phyloP scores from a whole-genome alignment of 2,797 vertebrate genomes.

The Eutrigla gurnardus region DNA sequence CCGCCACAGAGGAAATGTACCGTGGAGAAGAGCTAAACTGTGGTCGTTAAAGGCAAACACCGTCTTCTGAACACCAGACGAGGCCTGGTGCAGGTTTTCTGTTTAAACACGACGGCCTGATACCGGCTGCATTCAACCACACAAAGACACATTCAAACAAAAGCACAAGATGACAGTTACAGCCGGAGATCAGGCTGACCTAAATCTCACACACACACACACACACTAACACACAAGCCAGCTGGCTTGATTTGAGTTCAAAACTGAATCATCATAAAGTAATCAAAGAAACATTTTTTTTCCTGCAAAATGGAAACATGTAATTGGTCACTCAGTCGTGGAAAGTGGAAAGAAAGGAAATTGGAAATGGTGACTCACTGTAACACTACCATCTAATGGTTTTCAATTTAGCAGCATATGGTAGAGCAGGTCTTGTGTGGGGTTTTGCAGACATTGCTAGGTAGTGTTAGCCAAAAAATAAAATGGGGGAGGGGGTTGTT shows the following conservation, averaged over 20 bases:
- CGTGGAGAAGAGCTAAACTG: too few relatives aligned
- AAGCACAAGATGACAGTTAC: slow-evolving; percentile 33
- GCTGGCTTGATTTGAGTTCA: slow-evolving; percentile 35
- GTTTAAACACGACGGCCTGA: slow-evolving; percentile 13
- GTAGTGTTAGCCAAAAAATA: slow-evolving; percentile 7
- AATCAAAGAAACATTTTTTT: slow-evolving; percentile 45
- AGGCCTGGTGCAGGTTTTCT: slow-evolving; percentile 16
- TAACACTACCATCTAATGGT: slow-evolving; percentile 39
- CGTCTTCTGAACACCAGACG: not conserved
- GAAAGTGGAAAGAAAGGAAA: slow-evolving; percentile 44
- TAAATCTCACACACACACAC: slow-evolving; percentile 20
- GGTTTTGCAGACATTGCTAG: slow-evolving; percentile 17
- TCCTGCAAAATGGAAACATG: slow-evolving; percentile 45
- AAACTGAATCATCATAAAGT: slow-evolving; percentile 45
- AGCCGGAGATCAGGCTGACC: slow-evolving; percentile 37
- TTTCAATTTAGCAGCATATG: slow-evolving; percentile 47
- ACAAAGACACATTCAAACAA: slow-evolving; percentile 36
- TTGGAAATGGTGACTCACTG: slow-evolving; percentile 62
- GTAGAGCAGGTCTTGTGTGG: slow-evolving; percentile 28
- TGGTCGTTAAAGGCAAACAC: not conserved
- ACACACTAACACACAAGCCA: slow-evolving; percentile 9
- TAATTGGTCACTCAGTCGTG: slow-evolving; percentile 34
- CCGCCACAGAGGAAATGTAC: too few relatives aligned
- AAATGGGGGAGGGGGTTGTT: not conserved
- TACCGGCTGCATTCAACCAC: slow-evolving; percentile 17